Percentiles rank a stretch among this genome's conserved stretches.
Evolutionary conservation across 2,113 vertebrate species (phyloP).

Genomic region (Datnioides undecimradiatus): DNA sequence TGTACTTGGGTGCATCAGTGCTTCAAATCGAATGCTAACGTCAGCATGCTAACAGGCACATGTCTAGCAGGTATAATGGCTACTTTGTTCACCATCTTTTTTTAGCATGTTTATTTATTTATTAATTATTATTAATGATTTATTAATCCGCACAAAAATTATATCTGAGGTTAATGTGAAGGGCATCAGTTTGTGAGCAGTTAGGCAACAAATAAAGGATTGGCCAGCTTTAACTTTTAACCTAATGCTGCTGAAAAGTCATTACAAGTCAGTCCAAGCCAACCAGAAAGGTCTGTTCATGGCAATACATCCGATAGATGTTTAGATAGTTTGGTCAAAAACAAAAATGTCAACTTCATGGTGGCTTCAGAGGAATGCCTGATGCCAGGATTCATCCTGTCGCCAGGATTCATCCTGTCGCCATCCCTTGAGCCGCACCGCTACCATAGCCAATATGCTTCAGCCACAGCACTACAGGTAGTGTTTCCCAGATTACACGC

Average conservation of each 20-base stretch:
- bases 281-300: not conserved
- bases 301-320: not conserved
- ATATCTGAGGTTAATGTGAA: not conserved
- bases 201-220: too few species aligned
- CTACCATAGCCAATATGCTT: not conserved
- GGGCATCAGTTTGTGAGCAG: too few species aligned
- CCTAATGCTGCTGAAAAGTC: not conserved
- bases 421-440: not conserved
- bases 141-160: not conserved
- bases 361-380: too few species aligned
- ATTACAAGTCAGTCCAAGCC: not conserved
- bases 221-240: too few species aligned
- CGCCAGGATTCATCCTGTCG: too few species aligned
- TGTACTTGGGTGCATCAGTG: not conserved
- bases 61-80: not conserved
- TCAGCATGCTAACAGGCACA: constrained; percentile 3
- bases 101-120: not conserved
- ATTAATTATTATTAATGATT: too few species aligned
- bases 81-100: not conserved
- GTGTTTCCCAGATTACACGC: not conserved
- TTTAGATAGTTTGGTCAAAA: not conserved
- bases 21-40: not conserved
- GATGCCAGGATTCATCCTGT: too few species aligned
- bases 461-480: not conserved
- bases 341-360: too few species aligned